Conservation (phyloP, 2,113 vertebrate genomes). For the Tympanuchus pallidicinctus region DNA sequence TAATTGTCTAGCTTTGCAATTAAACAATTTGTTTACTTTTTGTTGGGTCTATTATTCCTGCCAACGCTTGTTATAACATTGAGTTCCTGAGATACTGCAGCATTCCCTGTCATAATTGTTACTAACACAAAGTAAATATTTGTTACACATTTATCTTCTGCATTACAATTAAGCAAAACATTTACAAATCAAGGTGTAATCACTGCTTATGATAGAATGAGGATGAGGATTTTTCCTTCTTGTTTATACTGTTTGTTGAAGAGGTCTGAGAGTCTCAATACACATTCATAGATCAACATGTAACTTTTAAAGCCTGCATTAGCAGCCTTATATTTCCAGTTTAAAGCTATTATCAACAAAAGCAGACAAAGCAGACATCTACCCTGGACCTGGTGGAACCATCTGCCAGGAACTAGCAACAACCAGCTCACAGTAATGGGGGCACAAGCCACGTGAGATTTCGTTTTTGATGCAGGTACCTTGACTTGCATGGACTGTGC, state of each 20-base stretch:
- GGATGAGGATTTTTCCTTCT: background rate
- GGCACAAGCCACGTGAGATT: background rate
- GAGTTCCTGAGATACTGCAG: constrained; percentile 19
- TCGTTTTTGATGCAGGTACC: background rate
- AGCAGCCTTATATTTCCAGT: constrained; percentile 63
- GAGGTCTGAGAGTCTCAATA: constrained; percentile 4
- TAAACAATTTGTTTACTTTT: background rate
- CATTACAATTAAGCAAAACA: background rate
- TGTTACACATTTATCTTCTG: background rate
- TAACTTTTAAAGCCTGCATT: constrained; percentile 11
- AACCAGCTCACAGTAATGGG: background rate
- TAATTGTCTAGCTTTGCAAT: background rate
- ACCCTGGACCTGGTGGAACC: background rate
- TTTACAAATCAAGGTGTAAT: background rate
- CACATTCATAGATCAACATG: background rate
- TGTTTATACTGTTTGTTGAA: background rate
- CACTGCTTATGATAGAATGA: background rate
- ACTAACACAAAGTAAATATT: background rate
- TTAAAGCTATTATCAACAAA: background rate
- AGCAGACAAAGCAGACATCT: background rate
- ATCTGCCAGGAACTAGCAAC: background rate
- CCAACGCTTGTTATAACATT: background rate
- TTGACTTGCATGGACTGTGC: background rate
- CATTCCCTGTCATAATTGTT: background rate
- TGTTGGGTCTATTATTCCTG: background rate